Percentiles rank a stretch among this genome's conserved stretches.
Conservation (phyloP, 2,888 invertebrate species). For the Rhamnusium bicolor region DNA sequence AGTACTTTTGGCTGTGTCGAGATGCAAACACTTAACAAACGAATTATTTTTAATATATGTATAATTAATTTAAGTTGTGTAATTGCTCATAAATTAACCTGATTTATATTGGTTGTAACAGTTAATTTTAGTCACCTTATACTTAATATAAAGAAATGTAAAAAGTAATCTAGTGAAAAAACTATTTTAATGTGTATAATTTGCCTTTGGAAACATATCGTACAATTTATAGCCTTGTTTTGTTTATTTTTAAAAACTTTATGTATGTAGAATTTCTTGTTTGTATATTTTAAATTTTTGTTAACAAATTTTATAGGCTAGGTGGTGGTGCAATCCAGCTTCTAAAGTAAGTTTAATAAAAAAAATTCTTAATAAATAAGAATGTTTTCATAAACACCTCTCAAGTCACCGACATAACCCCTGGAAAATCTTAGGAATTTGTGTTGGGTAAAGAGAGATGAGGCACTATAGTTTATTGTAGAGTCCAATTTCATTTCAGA, state of each 20-base stretch:
- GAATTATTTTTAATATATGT: slow-evolving; percentile 1
- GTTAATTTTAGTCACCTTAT: slow-evolving; percentile 27
- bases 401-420: too few species aligned
- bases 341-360: slow-evolving; percentile 61
- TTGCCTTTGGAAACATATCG: slow-evolving; percentile 53
- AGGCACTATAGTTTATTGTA: too few species aligned
- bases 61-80: slow-evolving; percentile 82
- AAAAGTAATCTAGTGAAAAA: slow-evolving; percentile 27
- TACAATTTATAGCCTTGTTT: slow-evolving; percentile 48
- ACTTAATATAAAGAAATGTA: slow-evolving; percentile 22
- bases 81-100: slow-evolving; percentile 84
- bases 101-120: slow-evolving; percentile 92
- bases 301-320: slow-evolving; percentile 65
- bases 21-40: neutral
- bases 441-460: too few species aligned
- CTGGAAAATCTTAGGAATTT: too few species aligned
- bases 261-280: slow-evolving; percentile 40
- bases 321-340: slow-evolving; percentile 70
- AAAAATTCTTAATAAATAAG: slow-evolving; percentile 40
- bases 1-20: neutral
- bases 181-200: slow-evolving; percentile 38
- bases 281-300: slow-evolving; percentile 52
- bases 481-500: too few species aligned
- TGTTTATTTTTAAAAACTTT: slow-evolving; percentile 43
- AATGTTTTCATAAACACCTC: too few species aligned